Percentiles rank a stretch among this genome's conserved stretches.
Conservation (phyloP, 1,140 invertebrate genomes). For the Parapsyche elsis region DNA sequence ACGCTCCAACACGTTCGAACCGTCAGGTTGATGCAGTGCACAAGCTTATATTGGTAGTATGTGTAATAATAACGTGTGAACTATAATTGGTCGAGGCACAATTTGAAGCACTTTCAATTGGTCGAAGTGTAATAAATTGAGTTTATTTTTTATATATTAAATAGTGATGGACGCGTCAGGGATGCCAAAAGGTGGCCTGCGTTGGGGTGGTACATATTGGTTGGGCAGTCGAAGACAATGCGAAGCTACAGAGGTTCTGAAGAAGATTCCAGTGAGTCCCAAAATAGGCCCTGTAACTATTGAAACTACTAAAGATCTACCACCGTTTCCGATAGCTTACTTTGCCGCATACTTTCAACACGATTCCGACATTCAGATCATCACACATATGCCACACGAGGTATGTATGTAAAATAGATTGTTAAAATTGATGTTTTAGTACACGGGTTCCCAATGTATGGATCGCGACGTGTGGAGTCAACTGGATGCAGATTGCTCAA, state of each 20-base stretch:
- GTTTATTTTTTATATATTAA: not conserved
- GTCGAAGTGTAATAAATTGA: too few relatives aligned
- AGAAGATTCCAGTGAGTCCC: constrained; percentile 54
- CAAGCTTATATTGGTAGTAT: too few relatives aligned
- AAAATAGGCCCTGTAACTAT: constrained; percentile 26
- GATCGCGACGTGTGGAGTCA: too few relatives aligned
- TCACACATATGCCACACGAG: constrained; percentile 41
- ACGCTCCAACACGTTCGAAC: too few relatives aligned
- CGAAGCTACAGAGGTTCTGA: constrained; percentile 56
- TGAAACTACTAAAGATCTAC: constrained; percentile 31
- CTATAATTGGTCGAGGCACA: too few relatives aligned
- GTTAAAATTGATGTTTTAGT: too few relatives aligned
- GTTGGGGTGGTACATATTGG: constrained; percentile 68
- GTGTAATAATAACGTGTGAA: too few relatives aligned
- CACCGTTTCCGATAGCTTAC: constrained; percentile 44
- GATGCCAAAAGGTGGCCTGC: constrained; percentile 61
- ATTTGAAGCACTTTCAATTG: too few relatives aligned
- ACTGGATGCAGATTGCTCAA: too few relatives aligned
- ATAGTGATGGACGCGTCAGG: constrained; percentile 68
- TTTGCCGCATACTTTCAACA: constrained; percentile 48
- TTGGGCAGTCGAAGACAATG: constrained; percentile 64
- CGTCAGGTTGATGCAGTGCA: too few relatives aligned
- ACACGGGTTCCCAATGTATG: too few relatives aligned
- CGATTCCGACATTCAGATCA: constrained; percentile 45
- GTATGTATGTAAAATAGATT: constrained; percentile 28